Evolutionary conservation across 2,113 vertebrate species (phyloP), one percentile per base, ranked within the genome.

Genomic region (Ifrita kowaldi): DNA sequence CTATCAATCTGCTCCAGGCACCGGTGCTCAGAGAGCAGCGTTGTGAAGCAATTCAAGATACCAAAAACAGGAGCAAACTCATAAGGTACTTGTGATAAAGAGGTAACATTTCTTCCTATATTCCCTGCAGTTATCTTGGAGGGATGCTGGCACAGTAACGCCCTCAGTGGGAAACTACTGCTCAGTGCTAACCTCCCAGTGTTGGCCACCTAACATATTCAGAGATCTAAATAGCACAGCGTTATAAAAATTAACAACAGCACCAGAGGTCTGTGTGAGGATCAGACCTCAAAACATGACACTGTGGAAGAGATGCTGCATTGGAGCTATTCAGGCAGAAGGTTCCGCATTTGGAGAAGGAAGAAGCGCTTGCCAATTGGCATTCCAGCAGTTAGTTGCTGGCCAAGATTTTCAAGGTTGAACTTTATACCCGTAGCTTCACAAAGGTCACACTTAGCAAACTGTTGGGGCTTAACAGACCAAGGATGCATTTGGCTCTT

Each of bases 401-500:
- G 42, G 78, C 74, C 85, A 92, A 57, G 64, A 71, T 86, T 84
- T 82, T 87, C 60, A 77, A 56, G 86, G 87, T 42, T 85, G 78
- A 67, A 57, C 59, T 87, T 97, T 39, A 85, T 50, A 83, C 33
- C 24, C 33, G 7, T 44, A 44, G 33, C n/a, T 93, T 91, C 67
- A 86, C 55, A 74, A 83, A 95, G 90, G 63, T 95, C 90, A 95
- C 19, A 4, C 59, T 90, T 37, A 88, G 82, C 53, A 85, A 94
- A 94, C 67, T 50, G 33, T 26, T 73, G 27, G 42, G 71, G 41
- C 39, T 96, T 93, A 82, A 83, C 0, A 79, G 74, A 87, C 35
- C 69, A 76, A 70, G 74, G 56, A 89, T 2, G 7, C 42, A 22
- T 42, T 77, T 83, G 71, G 67, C 41, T 89, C 24, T 28, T 50